Evolutionary conservation across 2,797 vertebrate genomes (phyloP).

Genomic region (Thripadectes ignobilis): DNA sequence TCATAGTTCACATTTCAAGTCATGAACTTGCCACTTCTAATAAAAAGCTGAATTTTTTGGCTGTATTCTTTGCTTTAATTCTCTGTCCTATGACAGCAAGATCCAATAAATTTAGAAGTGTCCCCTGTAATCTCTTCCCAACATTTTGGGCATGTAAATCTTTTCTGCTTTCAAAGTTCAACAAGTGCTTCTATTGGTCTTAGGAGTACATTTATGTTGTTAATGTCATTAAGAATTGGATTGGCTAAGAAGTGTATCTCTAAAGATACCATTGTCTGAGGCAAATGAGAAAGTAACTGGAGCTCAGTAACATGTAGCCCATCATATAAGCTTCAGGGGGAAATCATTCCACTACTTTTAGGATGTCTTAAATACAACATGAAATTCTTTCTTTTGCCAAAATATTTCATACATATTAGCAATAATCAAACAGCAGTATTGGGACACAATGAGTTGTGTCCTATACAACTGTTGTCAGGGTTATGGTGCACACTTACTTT

Average conservation of each 20-base stretch:
- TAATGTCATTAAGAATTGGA: not conserved
- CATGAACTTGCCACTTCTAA: not conserved
- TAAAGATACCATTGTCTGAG: not conserved
- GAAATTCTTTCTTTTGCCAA: not conserved
- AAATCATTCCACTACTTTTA: not conserved
- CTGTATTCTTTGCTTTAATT: not conserved
- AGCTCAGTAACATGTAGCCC: not conserved
- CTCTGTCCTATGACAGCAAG: not conserved
- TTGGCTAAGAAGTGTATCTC: not conserved
- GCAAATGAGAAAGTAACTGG: not conserved
- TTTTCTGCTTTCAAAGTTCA: not conserved
- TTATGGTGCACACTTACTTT: fast-evolving
- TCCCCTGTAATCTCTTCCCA: not conserved
- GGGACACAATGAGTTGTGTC: not conserved
- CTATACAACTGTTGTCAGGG: not conserved
- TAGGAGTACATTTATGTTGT: not conserved
- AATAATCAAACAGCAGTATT: not conserved
- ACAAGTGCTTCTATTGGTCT: not conserved
- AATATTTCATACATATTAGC: not conserved
- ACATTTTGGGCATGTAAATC: not conserved
- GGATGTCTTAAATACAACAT: not conserved
- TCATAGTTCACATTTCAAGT: not conserved
- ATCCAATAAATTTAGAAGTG: not conserved
- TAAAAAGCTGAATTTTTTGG: not conserved
- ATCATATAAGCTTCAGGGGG: not conserved